Base-by-base conservation (phyloP, 2,888 invertebrate species). In the Bombylius major region DNA sequence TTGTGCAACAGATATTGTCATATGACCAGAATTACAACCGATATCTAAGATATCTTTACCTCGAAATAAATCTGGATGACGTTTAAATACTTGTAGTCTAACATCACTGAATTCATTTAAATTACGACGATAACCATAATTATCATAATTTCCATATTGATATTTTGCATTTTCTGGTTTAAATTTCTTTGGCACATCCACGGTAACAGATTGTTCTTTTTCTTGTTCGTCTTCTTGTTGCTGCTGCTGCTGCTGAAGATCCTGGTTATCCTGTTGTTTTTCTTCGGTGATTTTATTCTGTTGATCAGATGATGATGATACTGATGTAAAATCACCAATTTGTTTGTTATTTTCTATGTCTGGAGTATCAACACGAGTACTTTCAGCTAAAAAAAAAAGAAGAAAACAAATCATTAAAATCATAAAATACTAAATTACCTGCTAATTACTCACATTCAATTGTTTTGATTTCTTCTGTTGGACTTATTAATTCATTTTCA, bases 1-100 rank as follows among this genome's bases (percentile, higher is more conserved):
- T 60, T 89, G 80, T 0, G 94, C 98, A 51, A 99, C 81, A 0
- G 88, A 84, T 47, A 97, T 80, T 11, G 98, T 94, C 63, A 99
- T 83, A 70, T 95, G 92, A 1, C 99, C 99, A 59, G 93, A 89
- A 75, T 99, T 99, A 75, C 98, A 99, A 14, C 99, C 99, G 68
- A 99, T 89, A 70, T 99, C 99, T 61, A 99, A 77, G 49, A 98
- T 87, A 73, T 93, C 90, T 74, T 91, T 95, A 61, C 86, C 86
- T 61, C 84, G 79, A 71, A 98, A 96, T 68, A 96, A 79, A 65
- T 92, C 87, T 48, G 81, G 77, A 65, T 89, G 83, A 67, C 84
- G 81, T 58, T 82, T 81, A 66, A 98, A 87, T 56, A 87, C 85
- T 66, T 84, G 83, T 62, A 98, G 76, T 54, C 99, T 81, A 49